phyloP scores from a whole-genome alignment of 1,140 invertebrate species.

The Drosophila grimshawi region DNA sequence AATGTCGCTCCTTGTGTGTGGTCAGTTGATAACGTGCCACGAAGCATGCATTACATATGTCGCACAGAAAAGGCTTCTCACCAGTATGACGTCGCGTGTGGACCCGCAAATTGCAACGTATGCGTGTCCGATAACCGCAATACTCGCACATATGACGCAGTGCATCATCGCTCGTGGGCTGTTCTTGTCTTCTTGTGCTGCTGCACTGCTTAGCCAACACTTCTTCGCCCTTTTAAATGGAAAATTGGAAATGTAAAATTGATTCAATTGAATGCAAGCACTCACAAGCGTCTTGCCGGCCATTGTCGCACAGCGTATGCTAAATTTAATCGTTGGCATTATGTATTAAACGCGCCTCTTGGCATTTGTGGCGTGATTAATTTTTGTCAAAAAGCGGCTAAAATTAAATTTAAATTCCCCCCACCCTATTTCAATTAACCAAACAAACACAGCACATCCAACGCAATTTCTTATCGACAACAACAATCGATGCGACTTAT shows the following conservation, averaged over 20 bases:
- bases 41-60: slow-evolving; percentile 88
- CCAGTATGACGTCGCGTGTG: slow-evolving; percentile 92
- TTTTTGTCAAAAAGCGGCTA: slow-evolving; percentile 68
- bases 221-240: not conserved
- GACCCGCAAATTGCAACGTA: slow-evolving; percentile 57
- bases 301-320: slow-evolving; percentile 54
- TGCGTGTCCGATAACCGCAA: slow-evolving; percentile 62
- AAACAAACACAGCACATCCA: not conserved
- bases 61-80: slow-evolving; percentile 89
- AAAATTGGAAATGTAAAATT: not conserved
- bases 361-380: slow-evolving; percentile 61
- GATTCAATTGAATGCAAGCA: not conserved
- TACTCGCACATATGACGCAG: slow-evolving; percentile 68
- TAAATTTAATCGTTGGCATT: slow-evolving; percentile 76
- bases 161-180: not conserved
- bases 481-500: not conserved
- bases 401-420: slow-evolving; percentile 55
- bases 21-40: slow-evolving; percentile 85
- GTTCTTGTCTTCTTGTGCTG: too few species aligned
- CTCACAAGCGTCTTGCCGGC: slow-evolving; percentile 29
- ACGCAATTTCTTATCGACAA: not conserved
- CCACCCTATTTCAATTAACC: not conserved
- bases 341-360: slow-evolving; percentile 60
- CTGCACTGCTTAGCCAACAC: not conserved
- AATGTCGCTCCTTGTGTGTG: slow-evolving; percentile 50